phyloP scores from a whole-genome alignment of 2,888 invertebrate species.

The Tribolium freemani region DNA sequence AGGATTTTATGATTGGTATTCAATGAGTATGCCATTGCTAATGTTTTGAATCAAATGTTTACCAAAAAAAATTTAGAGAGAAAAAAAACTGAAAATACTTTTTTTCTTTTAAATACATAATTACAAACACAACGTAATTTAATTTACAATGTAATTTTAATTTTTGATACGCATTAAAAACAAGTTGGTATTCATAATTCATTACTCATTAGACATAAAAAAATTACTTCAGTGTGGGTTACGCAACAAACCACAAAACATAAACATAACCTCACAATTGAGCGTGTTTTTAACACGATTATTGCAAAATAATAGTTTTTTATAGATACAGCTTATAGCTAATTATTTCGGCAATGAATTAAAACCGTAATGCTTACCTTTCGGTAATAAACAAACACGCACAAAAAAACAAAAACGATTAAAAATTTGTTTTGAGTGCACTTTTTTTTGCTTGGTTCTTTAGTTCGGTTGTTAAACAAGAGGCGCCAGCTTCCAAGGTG shows the following conservation, averaged over 20 bases:
- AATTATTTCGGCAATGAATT: neutral
- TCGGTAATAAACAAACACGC: neutral
- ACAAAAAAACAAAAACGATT: neutral
- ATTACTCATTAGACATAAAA: too few species aligned
- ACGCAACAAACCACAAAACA: neutral
- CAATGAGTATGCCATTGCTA: too few species aligned
- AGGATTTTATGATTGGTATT: too few species aligned
- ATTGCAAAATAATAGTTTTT: neutral
- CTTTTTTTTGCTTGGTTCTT: neutral
- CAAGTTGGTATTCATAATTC: too few species aligned
- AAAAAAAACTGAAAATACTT: too few species aligned
- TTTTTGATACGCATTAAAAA: too few species aligned
- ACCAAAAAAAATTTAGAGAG: too few species aligned
- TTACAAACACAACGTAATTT: too few species aligned
- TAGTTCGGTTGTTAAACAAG: neutral
- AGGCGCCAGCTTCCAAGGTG: slow-evolving; percentile 4
- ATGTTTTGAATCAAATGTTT: too few species aligned
- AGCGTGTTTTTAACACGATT: neutral
- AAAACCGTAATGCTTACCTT: neutral
- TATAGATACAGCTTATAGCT: neutral
- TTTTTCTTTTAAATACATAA: too few species aligned
- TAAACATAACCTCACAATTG: neutral
- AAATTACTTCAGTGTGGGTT: too few species aligned
- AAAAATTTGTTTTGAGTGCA: neutral
- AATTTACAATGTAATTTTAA: too few species aligned